A percentile compares a stretch with the other conserved stretches of the same genome.
Evolutionary conservation across 2,797 vertebrate genomes (phyloP).

Genomic region (Tolypeutes matacus): DNA sequence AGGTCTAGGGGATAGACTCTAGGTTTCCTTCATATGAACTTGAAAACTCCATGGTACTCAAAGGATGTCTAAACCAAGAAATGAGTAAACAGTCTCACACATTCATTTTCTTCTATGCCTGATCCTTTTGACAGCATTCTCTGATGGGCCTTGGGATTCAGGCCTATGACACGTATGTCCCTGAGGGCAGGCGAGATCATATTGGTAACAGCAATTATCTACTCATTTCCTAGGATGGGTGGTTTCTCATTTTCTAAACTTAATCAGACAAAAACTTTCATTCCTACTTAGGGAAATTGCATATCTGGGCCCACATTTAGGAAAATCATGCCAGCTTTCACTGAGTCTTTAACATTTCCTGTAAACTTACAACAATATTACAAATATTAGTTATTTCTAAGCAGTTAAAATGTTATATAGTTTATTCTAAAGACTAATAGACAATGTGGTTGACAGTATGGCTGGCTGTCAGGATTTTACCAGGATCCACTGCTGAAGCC

Average conservation of each 20-base stretch:
- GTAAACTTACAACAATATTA: neutral
- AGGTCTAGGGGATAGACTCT: neutral
- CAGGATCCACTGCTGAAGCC: neutral
- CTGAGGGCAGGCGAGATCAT: neutral
- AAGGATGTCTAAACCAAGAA: neutral
- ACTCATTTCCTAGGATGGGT: neutral
- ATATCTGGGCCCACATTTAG: neutral
- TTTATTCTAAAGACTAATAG: constrained; percentile 17
- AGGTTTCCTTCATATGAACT: neutral
- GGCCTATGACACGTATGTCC: neutral
- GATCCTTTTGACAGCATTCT: neutral
- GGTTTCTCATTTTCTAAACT: constrained; percentile 15
- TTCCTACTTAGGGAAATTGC: neutral
- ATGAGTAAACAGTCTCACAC: neutral
- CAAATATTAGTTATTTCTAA: constrained; percentile 55
- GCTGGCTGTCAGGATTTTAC: neutral
- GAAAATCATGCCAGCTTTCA: neutral
- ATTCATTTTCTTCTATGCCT: neutral
- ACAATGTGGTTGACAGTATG: neutral
- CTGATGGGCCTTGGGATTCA: neutral
- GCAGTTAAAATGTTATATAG: neutral
- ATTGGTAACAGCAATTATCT: neutral
- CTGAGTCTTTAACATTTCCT: constrained; percentile 24
- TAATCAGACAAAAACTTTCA: neutral
- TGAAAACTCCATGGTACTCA: neutral